A percentile compares a stretch with the other conserved stretches of the same genome.
Evolutionary conservation across 2,113 vertebrate genomes (phyloP).

Genomic region (Nibea coibor): DNA sequence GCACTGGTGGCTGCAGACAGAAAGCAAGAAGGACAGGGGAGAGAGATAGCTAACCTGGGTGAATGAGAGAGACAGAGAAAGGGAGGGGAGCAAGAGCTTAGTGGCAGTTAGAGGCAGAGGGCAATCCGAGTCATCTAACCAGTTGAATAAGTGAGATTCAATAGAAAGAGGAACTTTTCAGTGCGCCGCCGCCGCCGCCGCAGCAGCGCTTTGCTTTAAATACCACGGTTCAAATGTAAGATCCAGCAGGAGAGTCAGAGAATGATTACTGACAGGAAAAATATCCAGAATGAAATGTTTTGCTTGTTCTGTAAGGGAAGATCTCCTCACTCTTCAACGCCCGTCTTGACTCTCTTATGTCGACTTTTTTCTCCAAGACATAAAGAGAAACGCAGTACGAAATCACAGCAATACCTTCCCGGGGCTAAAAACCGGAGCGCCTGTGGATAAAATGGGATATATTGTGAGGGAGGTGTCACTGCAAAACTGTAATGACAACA

Average conservation of each 20-base stretch:
- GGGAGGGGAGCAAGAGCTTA: conserved; percentile 42
- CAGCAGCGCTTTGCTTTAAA: conserved; percentile 16
- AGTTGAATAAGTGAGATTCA: conserved; percentile 57
- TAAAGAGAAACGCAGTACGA: not conserved
- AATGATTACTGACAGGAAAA: conserved; percentile 9
- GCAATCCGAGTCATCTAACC: conserved; percentile 50
- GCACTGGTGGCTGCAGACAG: conserved; percentile 74
- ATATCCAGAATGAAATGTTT: conserved; percentile 10
- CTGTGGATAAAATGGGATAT: not conserved
- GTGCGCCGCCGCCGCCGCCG: not conserved
- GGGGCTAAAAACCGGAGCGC: not conserved
- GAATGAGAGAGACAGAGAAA: conserved; percentile 54
- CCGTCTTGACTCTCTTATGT: not conserved
- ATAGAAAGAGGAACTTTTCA: conserved; percentile 44
- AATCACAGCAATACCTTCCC: not conserved
- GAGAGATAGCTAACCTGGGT: conserved; percentile 64
- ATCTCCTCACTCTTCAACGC: not conserved
- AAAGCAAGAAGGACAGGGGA: conserved; percentile 55
- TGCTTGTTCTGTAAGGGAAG: not conserved
- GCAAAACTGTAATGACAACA: conserved; percentile 2
- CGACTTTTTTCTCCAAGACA: not conserved
- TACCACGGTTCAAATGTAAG: conserved; percentile 20
- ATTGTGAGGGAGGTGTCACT: not conserved
- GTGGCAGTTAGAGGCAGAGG: conserved; percentile 48
- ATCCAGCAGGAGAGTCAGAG: conserved; percentile 1